Percentiles rank a stretch among this genome's conserved stretches.
phyloP scores from a whole-genome alignment of 1,140 invertebrate genomes.

The Drosophila quadrilineata region DNA sequence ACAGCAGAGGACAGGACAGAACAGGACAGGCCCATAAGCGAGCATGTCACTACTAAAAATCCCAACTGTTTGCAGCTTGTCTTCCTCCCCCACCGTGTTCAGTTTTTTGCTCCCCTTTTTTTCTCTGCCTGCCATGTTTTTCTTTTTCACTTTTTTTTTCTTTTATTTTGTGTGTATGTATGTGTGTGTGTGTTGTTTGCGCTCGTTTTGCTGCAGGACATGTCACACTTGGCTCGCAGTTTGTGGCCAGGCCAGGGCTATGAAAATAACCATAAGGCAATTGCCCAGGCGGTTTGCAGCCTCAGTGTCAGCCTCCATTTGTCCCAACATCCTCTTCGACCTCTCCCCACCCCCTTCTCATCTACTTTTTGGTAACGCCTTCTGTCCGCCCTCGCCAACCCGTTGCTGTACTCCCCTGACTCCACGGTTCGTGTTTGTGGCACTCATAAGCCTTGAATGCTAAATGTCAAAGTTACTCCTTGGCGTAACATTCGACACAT shows the following conservation, averaged over 20 bases:
- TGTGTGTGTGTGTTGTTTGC: conserved; percentile 1
- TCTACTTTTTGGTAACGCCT: neutral
- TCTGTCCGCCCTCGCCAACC: neutral
- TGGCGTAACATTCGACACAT: conserved; percentile 79
- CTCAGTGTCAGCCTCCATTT: conserved; percentile 18
- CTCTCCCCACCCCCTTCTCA: neutral
- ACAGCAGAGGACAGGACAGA: too few relatives aligned
- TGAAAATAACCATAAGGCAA: conserved; percentile 80
- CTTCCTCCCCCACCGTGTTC: conserved; percentile 4
- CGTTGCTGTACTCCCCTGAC: conserved; percentile 1
- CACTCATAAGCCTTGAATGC: conserved; percentile 79
- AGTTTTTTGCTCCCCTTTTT: neutral
- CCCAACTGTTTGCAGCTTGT: conserved; percentile 57
- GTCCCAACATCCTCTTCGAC: neutral
- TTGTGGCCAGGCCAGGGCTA: conserved; percentile 75
- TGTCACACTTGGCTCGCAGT: conserved; percentile 77
- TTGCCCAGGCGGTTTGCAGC: conserved; percentile 64
- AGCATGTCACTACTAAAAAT: conserved; percentile 46
- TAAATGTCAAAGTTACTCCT: conserved; percentile 80
- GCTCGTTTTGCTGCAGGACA: conserved; percentile 42
- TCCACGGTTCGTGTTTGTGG: conserved; percentile 40
- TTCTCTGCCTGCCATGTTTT: too few relatives aligned
- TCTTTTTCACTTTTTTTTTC: conserved; percentile 6
- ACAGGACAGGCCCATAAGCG: conserved; percentile 31
- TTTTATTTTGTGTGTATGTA: neutral